These are phyloP conservation scores for Gobio occitaniae DNA, from an alignment of 2,797 vertebrate genomes.

Conservation along the genomic window DNA sequence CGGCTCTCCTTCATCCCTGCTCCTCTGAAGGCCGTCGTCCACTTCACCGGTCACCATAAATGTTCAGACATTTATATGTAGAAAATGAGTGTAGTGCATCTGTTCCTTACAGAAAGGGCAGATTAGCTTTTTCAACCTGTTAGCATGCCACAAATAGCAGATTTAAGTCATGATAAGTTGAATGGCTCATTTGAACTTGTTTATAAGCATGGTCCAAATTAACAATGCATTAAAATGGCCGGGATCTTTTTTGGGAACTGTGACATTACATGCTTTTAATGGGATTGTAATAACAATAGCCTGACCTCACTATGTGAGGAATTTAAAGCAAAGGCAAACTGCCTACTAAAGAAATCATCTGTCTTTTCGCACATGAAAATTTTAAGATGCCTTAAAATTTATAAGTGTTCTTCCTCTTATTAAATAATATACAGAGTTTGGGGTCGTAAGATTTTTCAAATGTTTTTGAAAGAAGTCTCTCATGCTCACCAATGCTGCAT, in stretches of 20 bases:
- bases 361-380: background rate
- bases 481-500: too few relatives aligned
- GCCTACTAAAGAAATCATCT: background rate
- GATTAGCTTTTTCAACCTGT: background rate
- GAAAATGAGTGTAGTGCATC: background rate
- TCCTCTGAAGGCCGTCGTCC: constrained; percentile 25
- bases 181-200: background rate
- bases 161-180: background rate
- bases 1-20: constrained; percentile 9
- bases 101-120: background rate
- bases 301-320: background rate
- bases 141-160: background rate
- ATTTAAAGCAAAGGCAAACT: background rate
- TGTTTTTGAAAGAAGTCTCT: background rate
- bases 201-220: constrained; percentile 7
- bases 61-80: background rate
- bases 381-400: background rate
- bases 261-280: background rate
- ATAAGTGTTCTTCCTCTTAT: background rate
- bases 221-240: background rate
- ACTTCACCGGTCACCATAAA: background rate
- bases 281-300: background rate
- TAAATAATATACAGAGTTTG: background rate
- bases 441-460: background rate
- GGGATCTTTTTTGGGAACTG: background rate